phyloP scores from a whole-genome alignment of 2,113 vertebrate genomes.

The Ceyx cyanopectus region DNA sequence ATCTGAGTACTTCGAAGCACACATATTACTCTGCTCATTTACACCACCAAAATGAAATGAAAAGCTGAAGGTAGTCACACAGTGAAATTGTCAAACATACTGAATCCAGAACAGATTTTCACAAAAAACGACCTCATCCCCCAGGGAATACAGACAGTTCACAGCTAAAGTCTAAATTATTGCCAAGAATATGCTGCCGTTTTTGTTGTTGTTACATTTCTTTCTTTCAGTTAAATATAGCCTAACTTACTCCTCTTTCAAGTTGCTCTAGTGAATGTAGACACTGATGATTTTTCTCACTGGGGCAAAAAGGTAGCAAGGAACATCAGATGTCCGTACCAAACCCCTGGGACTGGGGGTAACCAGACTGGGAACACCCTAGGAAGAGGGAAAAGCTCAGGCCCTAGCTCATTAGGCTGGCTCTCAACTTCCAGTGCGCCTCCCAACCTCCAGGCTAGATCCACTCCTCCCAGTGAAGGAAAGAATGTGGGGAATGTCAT shows the following conservation, averaged over 20 bases:
- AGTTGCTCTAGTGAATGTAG: neutral
- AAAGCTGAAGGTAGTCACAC: neutral
- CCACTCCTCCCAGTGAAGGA: slow-evolving; percentile 19
- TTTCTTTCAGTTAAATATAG: slow-evolving; percentile 3
- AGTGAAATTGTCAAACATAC: slow-evolving; percentile 29
- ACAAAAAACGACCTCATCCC: slow-evolving; percentile 45
- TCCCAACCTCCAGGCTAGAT: neutral
- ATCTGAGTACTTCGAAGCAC: neutral
- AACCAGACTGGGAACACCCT: neutral
- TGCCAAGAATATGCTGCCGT: slow-evolving; percentile 17
- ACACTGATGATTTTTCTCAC: neutral
- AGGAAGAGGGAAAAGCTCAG: neutral
- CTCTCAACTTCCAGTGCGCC: neutral
- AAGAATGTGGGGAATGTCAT: slow-evolving; percentile 41
- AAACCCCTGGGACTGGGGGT: accelerated
- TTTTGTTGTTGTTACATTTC: neutral
- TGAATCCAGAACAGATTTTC: slow-evolving; percentile 44
- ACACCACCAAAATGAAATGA: neutral
- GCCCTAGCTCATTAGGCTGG: too few species aligned
- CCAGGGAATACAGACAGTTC: slow-evolving; percentile 34
- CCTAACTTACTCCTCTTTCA: neutral
- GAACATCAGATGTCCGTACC: neutral
- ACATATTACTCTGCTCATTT: neutral
- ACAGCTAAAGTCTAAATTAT: slow-evolving; percentile 39
- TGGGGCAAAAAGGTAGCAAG: neutral